Percentiles rank a stretch among this genome's conserved stretches.
Evolutionary conservation across 2,888 invertebrate species (phyloP).

Genomic region (Melanostoma scalare): DNA sequence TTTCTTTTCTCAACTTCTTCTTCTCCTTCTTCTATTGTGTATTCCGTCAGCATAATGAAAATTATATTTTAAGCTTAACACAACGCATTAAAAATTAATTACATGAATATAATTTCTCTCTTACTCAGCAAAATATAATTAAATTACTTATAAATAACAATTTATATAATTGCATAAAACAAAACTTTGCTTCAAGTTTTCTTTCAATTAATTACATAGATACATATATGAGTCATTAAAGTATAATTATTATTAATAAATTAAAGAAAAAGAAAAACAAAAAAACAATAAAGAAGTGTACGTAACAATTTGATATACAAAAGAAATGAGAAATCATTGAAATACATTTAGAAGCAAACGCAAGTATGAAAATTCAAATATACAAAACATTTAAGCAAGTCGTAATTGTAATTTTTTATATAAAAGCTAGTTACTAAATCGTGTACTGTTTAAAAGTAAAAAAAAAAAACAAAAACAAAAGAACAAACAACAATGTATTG

Average conservation of each 20-base stretch:
- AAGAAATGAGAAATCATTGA: slow-evolving; percentile 2
- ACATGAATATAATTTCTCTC: slow-evolving; percentile 49
- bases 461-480: slow-evolving; percentile 43
- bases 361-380: slow-evolving; percentile 54
- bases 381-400: slow-evolving; percentile 64
- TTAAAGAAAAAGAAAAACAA: slow-evolving; percentile 34
- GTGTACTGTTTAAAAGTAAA: slow-evolving; percentile 67
- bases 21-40: slow-evolving; percentile 42
- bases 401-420: slow-evolving; percentile 73
- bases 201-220: slow-evolving; percentile 39
- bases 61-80: slow-evolving; percentile 47
- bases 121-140: slow-evolving; percentile 52
- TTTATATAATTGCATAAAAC: slow-evolving; percentile 21
- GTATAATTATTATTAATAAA: slow-evolving; percentile 56
- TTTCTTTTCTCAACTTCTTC: slow-evolving; percentile 22
- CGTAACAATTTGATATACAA: slow-evolving; percentile 50
- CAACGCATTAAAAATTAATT: slow-evolving; percentile 39
- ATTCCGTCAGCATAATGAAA: slow-evolving; percentile 30
- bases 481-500: slow-evolving; percentile 64
- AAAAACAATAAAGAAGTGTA: slow-evolving; percentile 61
- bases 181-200: slow-evolving; percentile 49
- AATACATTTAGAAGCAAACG: slow-evolving; percentile 34
- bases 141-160: slow-evolving; percentile 16
- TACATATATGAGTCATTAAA: slow-evolving; percentile 61
- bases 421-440: slow-evolving; percentile 72